Conservation (phyloP, 2,888 invertebrate genomes). For the Ophonus ardosiacus region DNA sequence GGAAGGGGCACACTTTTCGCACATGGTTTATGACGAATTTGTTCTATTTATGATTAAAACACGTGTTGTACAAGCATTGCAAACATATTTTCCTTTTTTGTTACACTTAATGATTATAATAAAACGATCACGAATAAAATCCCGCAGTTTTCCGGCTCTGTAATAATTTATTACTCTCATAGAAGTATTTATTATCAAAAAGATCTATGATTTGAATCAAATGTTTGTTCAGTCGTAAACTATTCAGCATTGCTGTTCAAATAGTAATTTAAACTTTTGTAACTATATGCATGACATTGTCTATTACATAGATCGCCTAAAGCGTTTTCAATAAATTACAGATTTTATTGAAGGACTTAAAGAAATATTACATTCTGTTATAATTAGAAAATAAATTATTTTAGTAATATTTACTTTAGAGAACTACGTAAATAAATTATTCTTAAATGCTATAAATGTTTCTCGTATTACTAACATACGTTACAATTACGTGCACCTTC, state of each 20-base stretch:
- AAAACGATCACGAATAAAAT: constrained; percentile 30
- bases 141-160: constrained; percentile 24
- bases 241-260: constrained; percentile 49
- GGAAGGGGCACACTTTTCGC: neutral
- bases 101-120: constrained; percentile 3
- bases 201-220: constrained; percentile 53
- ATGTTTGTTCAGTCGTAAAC: constrained; percentile 56
- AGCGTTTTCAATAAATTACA: constrained; percentile 50
- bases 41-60: constrained; percentile 19
- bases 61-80: neutral
- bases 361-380: constrained; percentile 45
- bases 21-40: neutral
- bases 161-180: constrained; percentile 53
- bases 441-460: constrained; percentile 7
- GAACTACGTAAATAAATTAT: constrained; percentile 28
- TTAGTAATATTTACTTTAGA: constrained; percentile 26
- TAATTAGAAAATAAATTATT: constrained; percentile 51
- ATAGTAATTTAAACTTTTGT: constrained; percentile 58
- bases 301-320: constrained; percentile 38
- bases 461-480: neutral
- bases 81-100: constrained; percentile 1
- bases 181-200: constrained; percentile 47
- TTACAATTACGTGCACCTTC: neutral
- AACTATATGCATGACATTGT: constrained; percentile 45
- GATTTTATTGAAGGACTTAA: constrained; percentile 50